Conservation (phyloP, 1,140 invertebrate species). For the Ganaspis sp. region DNA sequence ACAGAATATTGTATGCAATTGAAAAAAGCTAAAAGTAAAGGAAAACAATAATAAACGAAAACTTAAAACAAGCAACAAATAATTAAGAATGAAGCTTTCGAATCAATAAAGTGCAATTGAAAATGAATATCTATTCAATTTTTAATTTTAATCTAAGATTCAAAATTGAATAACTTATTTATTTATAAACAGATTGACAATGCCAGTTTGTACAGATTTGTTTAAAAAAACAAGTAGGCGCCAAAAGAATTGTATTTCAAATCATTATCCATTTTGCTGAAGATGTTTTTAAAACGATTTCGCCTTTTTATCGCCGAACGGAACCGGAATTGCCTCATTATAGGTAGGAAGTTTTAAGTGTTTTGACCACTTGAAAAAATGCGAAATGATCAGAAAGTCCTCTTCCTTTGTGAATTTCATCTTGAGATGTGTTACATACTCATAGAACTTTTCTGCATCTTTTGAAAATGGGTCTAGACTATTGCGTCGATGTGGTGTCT, state of each 20-base stretch:
- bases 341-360: constrained; percentile 16
- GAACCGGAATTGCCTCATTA: constrained; percentile 15
- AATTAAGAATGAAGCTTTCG: too few species aligned
- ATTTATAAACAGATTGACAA: too few species aligned
- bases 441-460: constrained; percentile 50
- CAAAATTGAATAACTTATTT: too few species aligned
- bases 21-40: too few species aligned
- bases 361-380: constrained; percentile 3
- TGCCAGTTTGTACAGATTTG: too few species aligned
- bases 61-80: too few species aligned
- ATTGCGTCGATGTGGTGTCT: constrained; percentile 71
- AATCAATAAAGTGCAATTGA: too few species aligned
- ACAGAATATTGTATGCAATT: too few species aligned
- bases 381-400: constrained; percentile 16
- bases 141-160: too few species aligned
- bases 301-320: background rate
- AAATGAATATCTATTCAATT: too few species aligned
- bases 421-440: constrained; percentile 36
- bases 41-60: too few species aligned
- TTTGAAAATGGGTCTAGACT: constrained; percentile 63
- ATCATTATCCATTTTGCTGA: background rate
- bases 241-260: background rate
- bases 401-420: constrained; percentile 43
- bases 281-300: background rate
- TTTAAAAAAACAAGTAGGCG: background rate